A percentile compares a stretch with the other conserved stretches of the same genome.
phyloP scores from a whole-genome alignment of 2,888 invertebrate species.

The Drosophila austrosaltans region DNA sequence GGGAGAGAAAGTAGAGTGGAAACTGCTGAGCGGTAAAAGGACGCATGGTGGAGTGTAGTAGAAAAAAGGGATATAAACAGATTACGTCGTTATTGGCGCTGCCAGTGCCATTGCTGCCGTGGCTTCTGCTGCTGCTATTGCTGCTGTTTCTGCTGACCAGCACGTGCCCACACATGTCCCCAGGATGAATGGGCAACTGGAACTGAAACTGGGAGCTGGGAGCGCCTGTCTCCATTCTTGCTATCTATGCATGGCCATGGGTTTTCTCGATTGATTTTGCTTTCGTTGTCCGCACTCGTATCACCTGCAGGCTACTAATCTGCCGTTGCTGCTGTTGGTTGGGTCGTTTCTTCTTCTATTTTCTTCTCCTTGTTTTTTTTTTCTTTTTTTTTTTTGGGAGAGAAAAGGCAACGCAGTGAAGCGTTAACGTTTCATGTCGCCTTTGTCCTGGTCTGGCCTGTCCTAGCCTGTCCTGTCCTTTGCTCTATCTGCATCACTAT shows the following conservation, averaged over 20 bases:
- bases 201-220: slow-evolving; percentile 10
- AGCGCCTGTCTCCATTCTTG: slow-evolving; percentile 30
- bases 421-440: slow-evolving; percentile 72
- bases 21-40: neutral
- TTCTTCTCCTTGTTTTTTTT: neutral
- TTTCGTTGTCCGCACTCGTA: slow-evolving; percentile 51
- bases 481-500: slow-evolving; percentile 71
- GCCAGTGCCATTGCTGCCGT: slow-evolving; percentile 25
- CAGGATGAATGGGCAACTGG: slow-evolving; percentile 55
- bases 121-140: slow-evolving; percentile 57
- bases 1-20: neutral
- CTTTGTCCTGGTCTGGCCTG: slow-evolving; percentile 50
- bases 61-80: slow-evolving; percentile 76
- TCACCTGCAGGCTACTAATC: slow-evolving; percentile 78
- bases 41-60: neutral
- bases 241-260: slow-evolving; percentile 62
- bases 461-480: slow-evolving; percentile 22
- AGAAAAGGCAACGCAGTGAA: slow-evolving; percentile 60
- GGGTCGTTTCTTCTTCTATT: neutral
- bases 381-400: slow-evolving; percentile 16
- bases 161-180: slow-evolving; percentile 76
- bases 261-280: slow-evolving; percentile 76
- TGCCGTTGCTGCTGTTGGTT: slow-evolving; percentile 38
- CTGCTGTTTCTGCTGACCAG: slow-evolving; percentile 56
- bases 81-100: slow-evolving; percentile 78